phyloP scores from a whole-genome alignment of 2,113 vertebrate genomes.

The Zosterops lateralis region DNA sequence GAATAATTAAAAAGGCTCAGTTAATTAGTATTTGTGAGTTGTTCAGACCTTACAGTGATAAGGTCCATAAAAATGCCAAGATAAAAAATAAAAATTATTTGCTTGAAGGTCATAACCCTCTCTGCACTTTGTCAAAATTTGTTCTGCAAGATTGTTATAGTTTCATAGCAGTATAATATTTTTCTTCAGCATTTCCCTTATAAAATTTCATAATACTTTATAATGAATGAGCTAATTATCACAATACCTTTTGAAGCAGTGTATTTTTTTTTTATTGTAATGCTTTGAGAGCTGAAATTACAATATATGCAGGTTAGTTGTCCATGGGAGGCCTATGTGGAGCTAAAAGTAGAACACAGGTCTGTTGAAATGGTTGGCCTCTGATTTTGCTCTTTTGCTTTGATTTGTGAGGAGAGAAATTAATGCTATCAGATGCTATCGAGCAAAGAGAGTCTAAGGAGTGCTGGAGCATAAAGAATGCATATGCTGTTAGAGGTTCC shows the following conservation, averaged over 20 bases:
- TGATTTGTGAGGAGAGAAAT: not conserved
- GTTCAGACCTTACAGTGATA: slow-evolving; percentile 35
- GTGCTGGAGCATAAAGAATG: not conserved
- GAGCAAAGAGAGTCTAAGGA: not conserved
- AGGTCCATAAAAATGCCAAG: slow-evolving; percentile 29
- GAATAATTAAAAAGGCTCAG: slow-evolving; percentile 44
- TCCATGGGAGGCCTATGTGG: not conserved
- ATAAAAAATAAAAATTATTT: slow-evolving; percentile 30
- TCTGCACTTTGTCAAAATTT: slow-evolving; percentile 23
- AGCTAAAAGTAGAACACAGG: not conserved
- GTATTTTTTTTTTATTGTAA: not conserved
- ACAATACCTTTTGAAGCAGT: not conserved
- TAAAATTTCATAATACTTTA: not conserved
- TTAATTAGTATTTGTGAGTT: slow-evolving; percentile 49
- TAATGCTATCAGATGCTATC: not conserved
- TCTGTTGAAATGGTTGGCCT: not conserved
- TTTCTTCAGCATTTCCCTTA: not conserved
- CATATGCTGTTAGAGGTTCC: not conserved
- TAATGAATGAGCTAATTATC: not conserved
- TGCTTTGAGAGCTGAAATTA: not conserved
- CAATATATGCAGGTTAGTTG: not conserved
- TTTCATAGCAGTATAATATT: not conserved
- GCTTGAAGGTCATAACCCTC: not conserved
- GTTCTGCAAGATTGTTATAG: not conserved
- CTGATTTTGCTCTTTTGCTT: not conserved